A percentile compares a stretch with the other conserved stretches of the same genome.
Evolutionary conservation across 2,888 invertebrate genomes (phyloP).

Genomic region (Conops quadrifasciatus): DNA sequence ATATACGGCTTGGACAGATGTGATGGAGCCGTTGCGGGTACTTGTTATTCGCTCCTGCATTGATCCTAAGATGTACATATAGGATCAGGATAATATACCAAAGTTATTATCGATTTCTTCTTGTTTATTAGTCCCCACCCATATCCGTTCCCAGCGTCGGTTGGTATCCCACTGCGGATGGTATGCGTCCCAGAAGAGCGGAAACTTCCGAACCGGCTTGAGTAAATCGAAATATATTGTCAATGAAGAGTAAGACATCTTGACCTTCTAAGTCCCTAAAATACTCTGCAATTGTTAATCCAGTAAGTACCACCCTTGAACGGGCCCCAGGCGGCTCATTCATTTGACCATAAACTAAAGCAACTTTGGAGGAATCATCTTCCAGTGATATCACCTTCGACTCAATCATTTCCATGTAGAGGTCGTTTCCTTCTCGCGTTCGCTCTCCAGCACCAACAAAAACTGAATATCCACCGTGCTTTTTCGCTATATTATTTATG

Average conservation of each 20-base stretch:
- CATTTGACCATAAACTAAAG: constrained; percentile 96
- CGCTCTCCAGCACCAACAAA: constrained; percentile 96
- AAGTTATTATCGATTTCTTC: no score
- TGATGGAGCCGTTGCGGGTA: constrained; percentile 83
- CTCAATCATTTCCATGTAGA: constrained; percentile 97
- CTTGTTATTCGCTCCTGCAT: constrained; percentile 84
- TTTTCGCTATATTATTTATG: constrained; percentile 95
- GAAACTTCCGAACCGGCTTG: constrained; percentile 92
- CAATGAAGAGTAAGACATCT: constrained; percentile 93
- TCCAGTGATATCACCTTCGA: constrained; percentile 90
- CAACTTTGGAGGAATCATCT: constrained; percentile 90
- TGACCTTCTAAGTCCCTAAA: constrained; percentile 96
- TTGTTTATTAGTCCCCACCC: constrained; percentile 77
- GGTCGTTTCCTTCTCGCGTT: constrained; percentile 94
- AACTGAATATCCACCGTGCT: constrained; percentile 96
- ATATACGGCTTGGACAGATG: constrained; percentile 95
- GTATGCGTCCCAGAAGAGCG: constrained; percentile 93
- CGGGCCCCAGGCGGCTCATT: constrained; percentile 97
- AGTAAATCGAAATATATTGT: constrained; percentile 96
- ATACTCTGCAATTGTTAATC: constrained; percentile 92
- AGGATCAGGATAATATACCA: background rate
- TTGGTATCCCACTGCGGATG: constrained; percentile 95
- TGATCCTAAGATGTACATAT: constrained; percentile 61
- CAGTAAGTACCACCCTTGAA: constrained; percentile 92
- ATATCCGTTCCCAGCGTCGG: constrained; percentile 96